phyloP scores from a whole-genome alignment of 2,888 invertebrate species.

The Spilarctia lutea region DNA sequence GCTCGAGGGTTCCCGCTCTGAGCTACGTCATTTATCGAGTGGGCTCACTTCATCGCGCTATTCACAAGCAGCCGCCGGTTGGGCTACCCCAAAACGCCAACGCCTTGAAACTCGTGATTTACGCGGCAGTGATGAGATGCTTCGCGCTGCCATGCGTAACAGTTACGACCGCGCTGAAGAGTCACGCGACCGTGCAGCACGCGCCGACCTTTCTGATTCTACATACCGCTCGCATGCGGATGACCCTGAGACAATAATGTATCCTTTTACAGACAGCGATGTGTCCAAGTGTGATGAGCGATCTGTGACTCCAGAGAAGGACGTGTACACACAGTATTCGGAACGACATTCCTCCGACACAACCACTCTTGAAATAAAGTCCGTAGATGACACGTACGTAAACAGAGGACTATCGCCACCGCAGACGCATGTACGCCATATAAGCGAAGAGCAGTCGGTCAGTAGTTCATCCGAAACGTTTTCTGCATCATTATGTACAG shows the following conservation, averaged over 20 bases:
- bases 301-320: slow-evolving; percentile 28
- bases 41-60: slow-evolving; percentile 43
- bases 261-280: slow-evolving; percentile 56
- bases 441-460: slow-evolving; percentile 52
- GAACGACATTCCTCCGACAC: slow-evolving; percentile 39
- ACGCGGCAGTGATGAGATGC: slow-evolving; percentile 54
- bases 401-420: slow-evolving; percentile 29
- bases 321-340: slow-evolving; percentile 37
- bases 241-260: slow-evolving; percentile 41
- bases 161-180: slow-evolving; percentile 58
- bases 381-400: slow-evolving; percentile 24
- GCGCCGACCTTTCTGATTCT: slow-evolving; percentile 52
- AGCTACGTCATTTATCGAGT: slow-evolving; percentile 64
- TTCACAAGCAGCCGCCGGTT: slow-evolving; percentile 42
- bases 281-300: slow-evolving; percentile 43
- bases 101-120: slow-evolving; percentile 55
- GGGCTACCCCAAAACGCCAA: slow-evolving; percentile 61
- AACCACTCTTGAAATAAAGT: slow-evolving; percentile 45
- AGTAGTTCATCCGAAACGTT: slow-evolving; percentile 63
- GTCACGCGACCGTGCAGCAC: slow-evolving; percentile 35
- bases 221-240: slow-evolving; percentile 53
- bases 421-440: slow-evolving; percentile 22
- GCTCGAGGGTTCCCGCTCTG: slow-evolving; percentile 73
- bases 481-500: slow-evolving; percentile 65
- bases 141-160: slow-evolving; percentile 61